Base-by-base conservation (phyloP, 2,888 invertebrate species). In the Peribatodes rhomboidaria region DNA sequence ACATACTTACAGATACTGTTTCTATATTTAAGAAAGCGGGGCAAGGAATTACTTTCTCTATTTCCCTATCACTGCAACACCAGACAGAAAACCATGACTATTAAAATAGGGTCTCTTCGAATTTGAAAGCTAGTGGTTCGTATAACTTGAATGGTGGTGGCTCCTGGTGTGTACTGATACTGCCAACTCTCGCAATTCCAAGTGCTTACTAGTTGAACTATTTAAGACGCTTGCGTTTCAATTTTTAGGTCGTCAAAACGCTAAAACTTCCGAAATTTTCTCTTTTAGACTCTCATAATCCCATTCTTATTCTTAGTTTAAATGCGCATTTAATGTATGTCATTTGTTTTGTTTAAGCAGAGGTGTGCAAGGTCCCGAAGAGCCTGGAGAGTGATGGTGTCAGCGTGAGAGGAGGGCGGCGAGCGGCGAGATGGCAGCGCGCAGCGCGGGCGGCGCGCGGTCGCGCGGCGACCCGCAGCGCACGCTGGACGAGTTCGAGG, bases 401-500 rank as follows among this genome's bases (percentile, higher is more conserved):
- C 35, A 7, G 37, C 37, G 52, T 31, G 60, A 54, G 42, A 1
- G 10, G 11, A 27, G 63, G 41, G 56, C 37, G 44, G 42, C 55
- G 64, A 27, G 56, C 37, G 44, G 42, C 55, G 64, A 27, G 50
- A 71, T 70, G 71, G 71, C 70, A 56, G 62, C 65, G 61, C 69
- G 72, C 41, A 71, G 71, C 59, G 71, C 46, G 46, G 22, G 59
- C 54, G 71, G 73, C 53, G 72, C 56, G 77, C 78, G 83, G 49
- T 81, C 81, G 70, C 81, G 84, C 47, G 81, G 81, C 22, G 85
- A 86, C 61, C 71, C 86, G 71, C 86, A 85, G 76, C 88, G 91
- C 52, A 84, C 92, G 44, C 81, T 92, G 47, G 92, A 92, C 61
- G 90, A 92, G 77, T 92, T 92, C 78, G 92, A 92, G 62, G 88